Conservation (phyloP, 2,888 invertebrate species). For the Machimus atricapillus region DNA sequence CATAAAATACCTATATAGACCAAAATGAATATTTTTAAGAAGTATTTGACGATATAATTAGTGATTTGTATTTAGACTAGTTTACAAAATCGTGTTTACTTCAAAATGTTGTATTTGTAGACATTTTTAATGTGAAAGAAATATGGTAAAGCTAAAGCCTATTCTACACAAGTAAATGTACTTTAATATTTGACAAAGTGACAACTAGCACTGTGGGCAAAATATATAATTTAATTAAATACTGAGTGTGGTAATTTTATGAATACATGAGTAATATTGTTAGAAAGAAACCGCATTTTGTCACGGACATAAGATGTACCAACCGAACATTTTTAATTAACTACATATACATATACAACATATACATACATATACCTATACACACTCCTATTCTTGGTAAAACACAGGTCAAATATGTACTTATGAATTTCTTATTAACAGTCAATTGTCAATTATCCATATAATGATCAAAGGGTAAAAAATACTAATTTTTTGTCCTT, state of each 20-base stretch:
- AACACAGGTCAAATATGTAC: background rate
- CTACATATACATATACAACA: background rate
- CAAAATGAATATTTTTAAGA: constrained; percentile 16
- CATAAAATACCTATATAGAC: constrained; percentile 7
- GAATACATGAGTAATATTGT: background rate
- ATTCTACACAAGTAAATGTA: constrained; percentile 43
- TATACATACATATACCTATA: background rate
- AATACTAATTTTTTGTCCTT: background rate
- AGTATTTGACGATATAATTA: constrained; percentile 11
- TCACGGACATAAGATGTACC: background rate
- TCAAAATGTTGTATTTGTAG: background rate
- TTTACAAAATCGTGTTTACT: constrained; percentile 2
- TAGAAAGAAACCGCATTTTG: background rate
- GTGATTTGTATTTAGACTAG: background rate
- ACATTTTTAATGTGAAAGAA: constrained; percentile 24
- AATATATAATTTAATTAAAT: background rate
- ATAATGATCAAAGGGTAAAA: background rate
- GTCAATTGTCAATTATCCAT: constrained; percentile 13
- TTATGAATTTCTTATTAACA: background rate
- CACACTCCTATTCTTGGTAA: background rate
- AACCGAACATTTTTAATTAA: background rate
- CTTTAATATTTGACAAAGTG: background rate
- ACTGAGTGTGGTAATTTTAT: background rate
- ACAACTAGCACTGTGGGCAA: background rate
- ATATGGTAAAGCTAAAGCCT: constrained; percentile 46